Conservation (phyloP, 2,888 invertebrate genomes). For the Ferdinandea cuprea region DNA sequence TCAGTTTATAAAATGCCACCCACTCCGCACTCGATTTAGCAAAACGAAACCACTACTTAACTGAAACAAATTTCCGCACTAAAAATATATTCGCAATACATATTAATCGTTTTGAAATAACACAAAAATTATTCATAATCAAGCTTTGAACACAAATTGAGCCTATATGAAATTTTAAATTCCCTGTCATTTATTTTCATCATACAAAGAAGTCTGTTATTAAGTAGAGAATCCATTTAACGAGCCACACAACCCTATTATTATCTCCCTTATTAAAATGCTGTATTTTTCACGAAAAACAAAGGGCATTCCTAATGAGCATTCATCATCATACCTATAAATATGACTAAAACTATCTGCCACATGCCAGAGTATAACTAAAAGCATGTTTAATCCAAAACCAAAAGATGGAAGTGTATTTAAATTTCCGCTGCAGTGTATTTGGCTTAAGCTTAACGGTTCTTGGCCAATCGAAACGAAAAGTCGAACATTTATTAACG, state of each 20-base stretch:
- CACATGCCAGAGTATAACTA: neutral
- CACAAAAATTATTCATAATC: neutral
- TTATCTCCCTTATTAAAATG: constrained; percentile 36
- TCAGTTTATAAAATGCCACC: too few species aligned
- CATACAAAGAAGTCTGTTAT: constrained; percentile 30
- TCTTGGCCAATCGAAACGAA: constrained; percentile 79
- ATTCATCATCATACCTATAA: constrained; percentile 16
- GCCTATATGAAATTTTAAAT: neutral
- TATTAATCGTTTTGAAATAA: neutral
- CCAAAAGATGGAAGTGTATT: constrained; percentile 76
- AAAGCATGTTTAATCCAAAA: constrained; percentile 78
- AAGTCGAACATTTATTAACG: constrained; percentile 22
- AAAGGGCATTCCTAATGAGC: constrained; percentile 62
- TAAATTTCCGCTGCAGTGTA: constrained; percentile 81
- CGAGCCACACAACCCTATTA: constrained; percentile 27
- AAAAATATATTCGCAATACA: neutral
- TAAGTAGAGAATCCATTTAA: constrained; percentile 44
- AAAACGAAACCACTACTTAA: neutral
- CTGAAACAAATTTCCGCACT: neutral
- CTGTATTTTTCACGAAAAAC: constrained; percentile 2
- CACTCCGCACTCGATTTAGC: too few species aligned
- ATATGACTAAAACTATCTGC: constrained; percentile 5
- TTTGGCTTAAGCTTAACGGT: constrained; percentile 81
- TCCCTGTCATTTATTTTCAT: neutral
- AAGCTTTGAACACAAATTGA: neutral